These are phyloP conservation scores for Parnassius apollo DNA, from an alignment of 2,888 invertebrate genomes.

Conservation along the genomic window DNA sequence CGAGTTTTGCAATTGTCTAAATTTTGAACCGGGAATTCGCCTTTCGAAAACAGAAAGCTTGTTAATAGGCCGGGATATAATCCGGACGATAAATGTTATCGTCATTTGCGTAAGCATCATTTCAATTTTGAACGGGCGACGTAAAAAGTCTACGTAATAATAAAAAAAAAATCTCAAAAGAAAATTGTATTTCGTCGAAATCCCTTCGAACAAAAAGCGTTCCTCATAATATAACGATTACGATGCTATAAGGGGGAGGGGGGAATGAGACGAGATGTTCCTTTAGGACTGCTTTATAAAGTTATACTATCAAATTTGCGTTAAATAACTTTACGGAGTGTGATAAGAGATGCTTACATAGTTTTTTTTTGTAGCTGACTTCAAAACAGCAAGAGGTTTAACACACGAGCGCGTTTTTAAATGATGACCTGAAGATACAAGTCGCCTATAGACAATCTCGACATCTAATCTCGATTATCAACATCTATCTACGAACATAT, in stretches of 20 bases:
- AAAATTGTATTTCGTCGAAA: constrained; percentile 48
- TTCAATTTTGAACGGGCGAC: constrained; percentile 21
- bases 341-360: constrained; percentile 3
- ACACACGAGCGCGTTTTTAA: too few species aligned
- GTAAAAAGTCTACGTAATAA: constrained; percentile 38
- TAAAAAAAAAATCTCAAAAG: constrained; percentile 45
- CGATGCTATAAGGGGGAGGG: constrained; percentile 34
- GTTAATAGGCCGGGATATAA: constrained; percentile 26
- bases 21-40: not conserved
- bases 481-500: too few species aligned
- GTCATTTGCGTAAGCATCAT: constrained; percentile 29
- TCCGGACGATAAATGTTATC: constrained; percentile 25
- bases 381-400: too few species aligned
- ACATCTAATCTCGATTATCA: too few species aligned
- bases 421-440: too few species aligned
- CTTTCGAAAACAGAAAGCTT: constrained; percentile 9
- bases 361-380: too few species aligned
- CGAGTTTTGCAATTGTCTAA: not conserved
- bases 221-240: constrained; percentile 47
- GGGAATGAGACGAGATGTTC: constrained; percentile 36
- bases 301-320: constrained; percentile 31
- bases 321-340: constrained; percentile 5
- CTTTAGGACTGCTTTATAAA: constrained; percentile 31
- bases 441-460: too few species aligned
- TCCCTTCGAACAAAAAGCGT: constrained; percentile 40